phyloP scores from a whole-genome alignment of 2,797 vertebrate genomes.

The Sciurus carolinensis region DNA sequence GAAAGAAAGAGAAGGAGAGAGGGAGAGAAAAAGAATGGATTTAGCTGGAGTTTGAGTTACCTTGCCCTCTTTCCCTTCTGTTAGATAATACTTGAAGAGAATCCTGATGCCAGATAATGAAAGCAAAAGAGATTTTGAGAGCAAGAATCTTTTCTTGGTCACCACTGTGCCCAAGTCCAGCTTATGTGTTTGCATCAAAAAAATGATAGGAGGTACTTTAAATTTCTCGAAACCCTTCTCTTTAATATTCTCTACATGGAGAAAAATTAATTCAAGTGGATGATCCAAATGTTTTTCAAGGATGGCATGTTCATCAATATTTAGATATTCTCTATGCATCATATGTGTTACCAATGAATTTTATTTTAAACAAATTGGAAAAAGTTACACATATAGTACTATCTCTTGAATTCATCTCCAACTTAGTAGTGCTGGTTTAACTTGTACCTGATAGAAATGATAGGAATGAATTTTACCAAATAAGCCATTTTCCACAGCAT shows the following conservation, averaged over 20 bases:
- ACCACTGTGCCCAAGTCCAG: neutral
- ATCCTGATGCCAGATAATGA: neutral
- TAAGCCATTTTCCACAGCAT: neutral
- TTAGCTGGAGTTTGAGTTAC: neutral
- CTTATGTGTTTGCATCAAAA: neutral
- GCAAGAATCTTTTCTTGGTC: slow-evolving; percentile 9
- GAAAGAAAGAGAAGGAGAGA: neutral
- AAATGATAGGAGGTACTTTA: neutral
- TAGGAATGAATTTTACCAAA: slow-evolving; percentile 60
- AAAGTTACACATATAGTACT: neutral
- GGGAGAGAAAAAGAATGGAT: neutral
- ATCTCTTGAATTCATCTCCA: slow-evolving; percentile 7
- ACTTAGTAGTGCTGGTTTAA: slow-evolving; percentile 33
- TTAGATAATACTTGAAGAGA: neutral
- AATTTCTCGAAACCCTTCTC: neutral
- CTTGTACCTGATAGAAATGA: neutral
- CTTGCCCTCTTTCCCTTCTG: neutral
- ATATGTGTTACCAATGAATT: slow-evolving; percentile 11
- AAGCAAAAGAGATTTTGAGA: neutral
- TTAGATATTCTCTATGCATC: neutral
- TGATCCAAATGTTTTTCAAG: slow-evolving; percentile 4
- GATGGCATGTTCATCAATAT: slow-evolving; percentile 5
- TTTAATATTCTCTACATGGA: neutral
- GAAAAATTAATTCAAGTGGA: neutral
- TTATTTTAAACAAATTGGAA: slow-evolving; percentile 62